Conservation (phyloP, 2,888 invertebrate species). For the Ypsolopha scabrella region DNA sequence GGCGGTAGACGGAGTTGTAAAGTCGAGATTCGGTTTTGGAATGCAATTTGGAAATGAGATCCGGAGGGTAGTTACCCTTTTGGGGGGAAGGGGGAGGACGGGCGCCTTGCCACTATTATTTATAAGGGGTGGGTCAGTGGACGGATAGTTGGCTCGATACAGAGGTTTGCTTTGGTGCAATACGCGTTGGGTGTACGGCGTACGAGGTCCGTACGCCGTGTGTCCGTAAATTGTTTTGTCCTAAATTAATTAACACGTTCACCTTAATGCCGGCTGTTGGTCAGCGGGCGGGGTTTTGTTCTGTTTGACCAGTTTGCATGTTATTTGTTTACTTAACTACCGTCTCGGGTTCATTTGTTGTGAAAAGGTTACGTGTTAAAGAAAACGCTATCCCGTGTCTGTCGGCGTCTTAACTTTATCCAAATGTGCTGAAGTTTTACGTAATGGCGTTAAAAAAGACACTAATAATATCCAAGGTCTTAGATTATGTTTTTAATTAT, state of each 20-base stretch:
- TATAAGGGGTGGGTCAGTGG: constrained; percentile 66
- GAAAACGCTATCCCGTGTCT: no score
- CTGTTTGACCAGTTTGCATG: neutral
- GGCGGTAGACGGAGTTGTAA: constrained; percentile 30
- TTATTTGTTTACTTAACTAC: neutral
- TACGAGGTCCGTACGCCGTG: constrained; percentile 5
- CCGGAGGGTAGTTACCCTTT: constrained; percentile 58
- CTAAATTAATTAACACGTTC: constrained; percentile 29
- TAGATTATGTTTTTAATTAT: no score
- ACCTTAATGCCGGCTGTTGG: neutral
- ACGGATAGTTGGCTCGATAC: constrained; percentile 42
- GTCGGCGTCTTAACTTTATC: no score
- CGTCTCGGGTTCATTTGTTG: no score
- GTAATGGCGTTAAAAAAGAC: no score
- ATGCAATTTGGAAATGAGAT: constrained; percentile 71
- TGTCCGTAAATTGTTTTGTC: constrained; percentile 49
- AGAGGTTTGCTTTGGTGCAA: constrained; percentile 13
- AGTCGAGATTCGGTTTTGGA: constrained; percentile 63
- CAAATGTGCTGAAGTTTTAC: no score
- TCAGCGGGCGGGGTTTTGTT: neutral
- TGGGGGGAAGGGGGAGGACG: constrained; percentile 37
- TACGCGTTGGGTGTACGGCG: neutral
- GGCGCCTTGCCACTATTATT: constrained; percentile 63
- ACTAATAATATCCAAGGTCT: no score
- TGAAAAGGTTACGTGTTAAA: no score